A percentile compares a stretch with the other conserved stretches of the same genome.
Evolutionary conservation across 2,888 invertebrate species (phyloP).

Genomic region (Barypeithes pellucidus): DNA sequence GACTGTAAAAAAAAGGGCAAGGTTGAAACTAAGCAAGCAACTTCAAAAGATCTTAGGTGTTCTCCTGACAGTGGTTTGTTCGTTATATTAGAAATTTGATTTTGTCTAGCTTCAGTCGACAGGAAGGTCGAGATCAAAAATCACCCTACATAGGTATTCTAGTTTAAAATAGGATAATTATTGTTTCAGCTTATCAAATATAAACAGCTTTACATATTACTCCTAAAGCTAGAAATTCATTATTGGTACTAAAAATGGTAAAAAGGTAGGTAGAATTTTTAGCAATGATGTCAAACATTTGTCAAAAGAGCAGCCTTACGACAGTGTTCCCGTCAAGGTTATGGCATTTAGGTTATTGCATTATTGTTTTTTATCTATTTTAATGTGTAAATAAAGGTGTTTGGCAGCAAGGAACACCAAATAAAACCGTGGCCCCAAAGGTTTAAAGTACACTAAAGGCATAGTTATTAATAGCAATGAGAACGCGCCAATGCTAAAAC

Average conservation of each 20-base stretch:
- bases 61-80: background rate
- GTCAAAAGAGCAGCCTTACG: conserved; percentile 39
- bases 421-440: conserved; percentile 1
- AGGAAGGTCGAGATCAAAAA: too few relatives aligned
- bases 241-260: background rate
- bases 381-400: conserved; percentile 12
- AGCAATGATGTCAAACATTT: conserved; percentile 41
- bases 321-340: conserved; percentile 39
- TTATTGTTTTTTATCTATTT: conserved; percentile 26
- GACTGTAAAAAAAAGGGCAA: conserved; percentile 72
- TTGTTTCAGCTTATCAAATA: background rate
- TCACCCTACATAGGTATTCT: too few relatives aligned
- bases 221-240: conserved; percentile 8
- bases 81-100: too few relatives aligned
- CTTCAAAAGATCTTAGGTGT: background rate
- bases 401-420: conserved; percentile 5
- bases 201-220: background rate
- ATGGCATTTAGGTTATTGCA: conserved; percentile 45
- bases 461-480: conserved; percentile 50
- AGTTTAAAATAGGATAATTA: too few relatives aligned
- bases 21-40: conserved; percentile 35
- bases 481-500: conserved; percentile 54
- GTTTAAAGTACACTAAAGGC: conserved; percentile 50
- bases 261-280: conserved; percentile 8
- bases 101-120: too few relatives aligned